phyloP scores from a whole-genome alignment of 1,140 invertebrate genomes.

The Andricus grossulariae region DNA sequence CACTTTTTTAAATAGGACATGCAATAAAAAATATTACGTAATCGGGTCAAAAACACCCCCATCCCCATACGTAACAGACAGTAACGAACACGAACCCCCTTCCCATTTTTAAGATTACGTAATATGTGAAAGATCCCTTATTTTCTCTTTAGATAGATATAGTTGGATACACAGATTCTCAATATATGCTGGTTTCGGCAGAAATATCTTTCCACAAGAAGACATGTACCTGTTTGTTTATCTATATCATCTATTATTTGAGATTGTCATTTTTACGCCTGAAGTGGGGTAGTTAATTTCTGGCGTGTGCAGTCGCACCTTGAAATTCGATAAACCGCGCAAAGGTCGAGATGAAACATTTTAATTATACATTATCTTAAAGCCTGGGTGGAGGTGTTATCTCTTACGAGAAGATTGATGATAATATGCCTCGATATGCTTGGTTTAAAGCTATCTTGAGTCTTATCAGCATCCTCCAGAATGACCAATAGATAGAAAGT shows the following conservation, averaged over 20 bases:
- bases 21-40: too few relatives aligned
- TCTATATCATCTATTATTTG: background rate
- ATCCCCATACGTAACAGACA: too few relatives aligned
- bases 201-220: background rate
- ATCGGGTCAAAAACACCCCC: too few relatives aligned
- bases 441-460: background rate
- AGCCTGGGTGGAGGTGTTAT: background rate
- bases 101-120: too few relatives aligned
- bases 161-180: background rate
- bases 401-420: background rate
- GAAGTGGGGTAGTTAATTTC: background rate
- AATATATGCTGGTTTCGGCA: background rate
- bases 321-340: slow-evolving; percentile 19
- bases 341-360: slow-evolving; percentile 14
- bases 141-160: background rate
- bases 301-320: slow-evolving; percentile 9
- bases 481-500: background rate
- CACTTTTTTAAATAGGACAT: too few relatives aligned
- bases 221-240: slow-evolving; percentile 11
- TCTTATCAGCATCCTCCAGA: background rate
- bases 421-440: background rate
- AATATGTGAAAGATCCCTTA: too few relatives aligned
- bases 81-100: too few relatives aligned
- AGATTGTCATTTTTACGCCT: background rate
- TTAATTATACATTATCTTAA: slow-evolving; percentile 8